phyloP scores from a whole-genome alignment of 2,113 vertebrate genomes.

The Apodemus sylvaticus region DNA sequence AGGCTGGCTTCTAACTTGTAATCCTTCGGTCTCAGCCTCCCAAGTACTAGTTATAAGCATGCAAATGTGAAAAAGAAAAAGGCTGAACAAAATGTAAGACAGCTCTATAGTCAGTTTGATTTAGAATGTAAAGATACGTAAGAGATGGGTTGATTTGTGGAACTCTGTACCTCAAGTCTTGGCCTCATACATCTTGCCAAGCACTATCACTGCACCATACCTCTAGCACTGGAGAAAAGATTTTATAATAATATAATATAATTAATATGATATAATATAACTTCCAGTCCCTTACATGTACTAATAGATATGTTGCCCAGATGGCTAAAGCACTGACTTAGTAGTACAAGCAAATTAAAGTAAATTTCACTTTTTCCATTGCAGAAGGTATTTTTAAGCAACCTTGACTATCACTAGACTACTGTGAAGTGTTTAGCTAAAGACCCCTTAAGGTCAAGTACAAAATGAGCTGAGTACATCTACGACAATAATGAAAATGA shows the following conservation, averaged over 20 bases:
- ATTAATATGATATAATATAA: not conserved
- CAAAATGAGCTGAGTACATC: conserved; percentile 39
- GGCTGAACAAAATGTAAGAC: not conserved
- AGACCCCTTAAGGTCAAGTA: conserved; percentile 30
- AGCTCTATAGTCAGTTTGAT: not conserved
- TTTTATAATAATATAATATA: not conserved
- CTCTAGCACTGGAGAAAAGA: not conserved
- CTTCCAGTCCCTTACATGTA: not conserved
- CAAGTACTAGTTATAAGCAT: not conserved
- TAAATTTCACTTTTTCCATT: conserved; percentile 14
- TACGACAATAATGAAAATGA: conserved; percentile 51
- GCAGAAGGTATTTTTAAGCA: conserved; percentile 40
- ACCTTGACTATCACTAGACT: conserved; percentile 23
- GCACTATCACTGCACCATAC: not conserved
- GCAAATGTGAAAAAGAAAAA: not conserved
- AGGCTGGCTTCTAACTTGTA: not conserved
- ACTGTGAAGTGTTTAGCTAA: conserved; percentile 39
- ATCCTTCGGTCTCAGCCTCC: too few relatives aligned
- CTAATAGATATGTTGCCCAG: not conserved
- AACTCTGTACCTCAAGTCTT: not conserved
- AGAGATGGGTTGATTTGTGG: not conserved
- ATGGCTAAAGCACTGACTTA: not conserved
- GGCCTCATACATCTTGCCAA: not conserved
- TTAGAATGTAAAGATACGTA: not conserved
- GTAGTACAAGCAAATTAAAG: conserved; percentile 16